Evolutionary conservation across 2,888 invertebrate genomes (phyloP).

Genomic region (Campopleginae sp.): DNA sequence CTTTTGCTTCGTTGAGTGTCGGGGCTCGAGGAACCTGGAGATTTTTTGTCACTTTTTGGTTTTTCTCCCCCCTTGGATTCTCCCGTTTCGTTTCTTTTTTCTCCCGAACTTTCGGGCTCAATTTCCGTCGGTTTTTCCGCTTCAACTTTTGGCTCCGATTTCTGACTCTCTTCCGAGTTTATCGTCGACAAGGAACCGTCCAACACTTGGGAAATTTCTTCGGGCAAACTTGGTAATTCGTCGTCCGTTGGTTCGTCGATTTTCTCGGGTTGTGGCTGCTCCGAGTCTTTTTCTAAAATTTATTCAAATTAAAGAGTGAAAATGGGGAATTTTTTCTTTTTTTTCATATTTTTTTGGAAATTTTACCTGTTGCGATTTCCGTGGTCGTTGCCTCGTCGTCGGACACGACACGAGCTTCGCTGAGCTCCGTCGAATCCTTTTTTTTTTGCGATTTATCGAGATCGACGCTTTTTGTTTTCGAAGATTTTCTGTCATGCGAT

Average conservation of each 20-base stretch:
- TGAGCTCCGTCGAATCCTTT: not conserved
- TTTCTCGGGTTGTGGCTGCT: not conserved
- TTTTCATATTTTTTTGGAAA: not conserved
- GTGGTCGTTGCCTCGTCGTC: constrained; percentile 29
- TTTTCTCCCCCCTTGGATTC: constrained; percentile 28
- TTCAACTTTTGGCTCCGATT: not conserved
- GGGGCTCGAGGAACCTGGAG: not conserved
- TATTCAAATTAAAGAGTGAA: not conserved
- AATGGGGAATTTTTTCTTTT: no score
- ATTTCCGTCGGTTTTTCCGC: not conserved
- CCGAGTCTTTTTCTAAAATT: constrained; percentile 29
- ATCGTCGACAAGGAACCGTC: constrained; percentile 25
- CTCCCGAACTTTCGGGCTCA: not conserved
- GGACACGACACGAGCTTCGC: constrained; percentile 2
- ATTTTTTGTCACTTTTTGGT: not conserved
- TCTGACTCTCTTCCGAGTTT: constrained; percentile 6
- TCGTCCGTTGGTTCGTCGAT: constrained; percentile 40
- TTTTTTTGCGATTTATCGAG: not conserved
- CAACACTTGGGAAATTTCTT: constrained; percentile 29
- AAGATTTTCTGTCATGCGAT: not conserved
- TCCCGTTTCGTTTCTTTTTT: not conserved
- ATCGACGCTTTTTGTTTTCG: not conserved
- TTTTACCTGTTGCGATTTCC: constrained; percentile 45
- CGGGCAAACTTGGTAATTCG: constrained; percentile 43
- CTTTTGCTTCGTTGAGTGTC: constrained; percentile 16